Evolutionary conservation across 2,113 vertebrate genomes (phyloP).

Genomic region (Aplodontia rufa): DNA sequence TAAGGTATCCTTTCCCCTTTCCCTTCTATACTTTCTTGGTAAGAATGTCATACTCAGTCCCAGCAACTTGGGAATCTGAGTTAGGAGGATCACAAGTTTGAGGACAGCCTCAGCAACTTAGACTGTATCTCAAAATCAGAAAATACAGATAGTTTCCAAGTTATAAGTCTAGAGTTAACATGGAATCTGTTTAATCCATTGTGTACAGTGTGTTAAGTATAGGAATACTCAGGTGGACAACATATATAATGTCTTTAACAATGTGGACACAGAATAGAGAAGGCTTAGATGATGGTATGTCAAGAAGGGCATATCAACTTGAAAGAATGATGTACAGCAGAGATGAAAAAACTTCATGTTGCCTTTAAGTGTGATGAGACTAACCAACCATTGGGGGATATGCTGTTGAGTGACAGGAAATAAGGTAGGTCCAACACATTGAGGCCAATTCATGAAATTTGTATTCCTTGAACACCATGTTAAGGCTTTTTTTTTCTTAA

Average conservation of each 20-base stretch:
- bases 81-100: too few relatives aligned
- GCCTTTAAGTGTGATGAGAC: neutral
- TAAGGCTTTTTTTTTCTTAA: neutral
- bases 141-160: neutral
- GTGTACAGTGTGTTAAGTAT: neutral
- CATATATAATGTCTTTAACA: neutral
- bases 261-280: neutral
- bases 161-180: neutral
- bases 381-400: neutral
- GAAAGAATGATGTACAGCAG: neutral
- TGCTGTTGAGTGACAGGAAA: neutral
- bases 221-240: neutral
- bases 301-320: neutral
- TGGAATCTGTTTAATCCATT: neutral
- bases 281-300: neutral
- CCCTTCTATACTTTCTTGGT: neutral
- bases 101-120: neutral
- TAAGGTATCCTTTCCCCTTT: neutral
- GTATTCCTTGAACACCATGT: neutral
- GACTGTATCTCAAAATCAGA: too few relatives aligned
- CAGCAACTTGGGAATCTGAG: too few relatives aligned
- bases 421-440: neutral
- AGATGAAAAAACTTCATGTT: neutral
- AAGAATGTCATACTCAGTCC: neutral
- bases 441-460: neutral